Conservation (phyloP, 2,113 vertebrate species). For the Theropithecus gelada region DNA sequence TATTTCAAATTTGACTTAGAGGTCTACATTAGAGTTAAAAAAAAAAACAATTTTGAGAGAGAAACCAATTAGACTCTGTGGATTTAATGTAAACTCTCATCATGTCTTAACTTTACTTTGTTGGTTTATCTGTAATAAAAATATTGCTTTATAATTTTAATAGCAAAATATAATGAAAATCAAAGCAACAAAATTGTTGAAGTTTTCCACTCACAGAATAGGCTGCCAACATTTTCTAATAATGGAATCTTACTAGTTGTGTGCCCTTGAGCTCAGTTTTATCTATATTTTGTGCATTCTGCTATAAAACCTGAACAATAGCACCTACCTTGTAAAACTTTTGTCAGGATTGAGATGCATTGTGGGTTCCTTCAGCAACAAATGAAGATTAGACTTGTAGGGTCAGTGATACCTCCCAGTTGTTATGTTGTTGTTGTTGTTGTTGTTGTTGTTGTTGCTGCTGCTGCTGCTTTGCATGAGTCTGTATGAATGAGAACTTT, state of each 20-base stretch:
- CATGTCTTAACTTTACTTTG: background rate
- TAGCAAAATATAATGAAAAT: slow-evolving; percentile 7
- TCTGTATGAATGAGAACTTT: background rate
- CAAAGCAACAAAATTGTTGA: background rate
- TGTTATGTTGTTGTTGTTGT: too few species aligned
- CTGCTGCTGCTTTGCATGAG: background rate
- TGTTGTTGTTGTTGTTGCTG: background rate
- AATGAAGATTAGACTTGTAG: background rate
- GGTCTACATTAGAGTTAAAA: background rate
- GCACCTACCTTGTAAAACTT: background rate
- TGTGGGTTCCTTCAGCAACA: background rate
- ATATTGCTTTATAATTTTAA: slow-evolving; percentile 1
- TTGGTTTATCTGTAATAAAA: slow-evolving; percentile 29
- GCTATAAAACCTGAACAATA: background rate
- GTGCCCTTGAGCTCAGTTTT: background rate
- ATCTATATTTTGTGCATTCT: background rate
- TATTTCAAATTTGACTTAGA: slow-evolving; percentile 65
- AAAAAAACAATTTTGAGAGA: background rate
- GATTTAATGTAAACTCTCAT: slow-evolving; percentile 32
- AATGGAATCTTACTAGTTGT: background rate
- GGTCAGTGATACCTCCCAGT: background rate
- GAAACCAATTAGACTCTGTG: background rate
- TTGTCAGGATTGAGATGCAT: background rate
- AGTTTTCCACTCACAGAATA: background rate
- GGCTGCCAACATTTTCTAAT: background rate